These are phyloP conservation scores for Dione vanillae DNA, from an alignment of 2,888 invertebrate species.

Conservation along the genomic window DNA sequence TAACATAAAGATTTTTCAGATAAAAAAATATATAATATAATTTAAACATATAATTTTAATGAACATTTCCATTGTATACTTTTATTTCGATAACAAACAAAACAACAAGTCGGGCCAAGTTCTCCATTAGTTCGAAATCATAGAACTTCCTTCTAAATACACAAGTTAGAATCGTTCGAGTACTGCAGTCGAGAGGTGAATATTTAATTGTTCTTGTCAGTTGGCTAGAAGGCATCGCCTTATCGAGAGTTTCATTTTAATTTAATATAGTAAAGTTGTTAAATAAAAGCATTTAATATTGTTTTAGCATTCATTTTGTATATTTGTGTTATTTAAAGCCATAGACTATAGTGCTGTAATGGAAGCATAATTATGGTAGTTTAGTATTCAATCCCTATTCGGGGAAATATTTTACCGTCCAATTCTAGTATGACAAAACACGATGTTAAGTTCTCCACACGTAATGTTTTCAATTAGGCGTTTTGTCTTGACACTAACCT, in stretches of 20 bases:
- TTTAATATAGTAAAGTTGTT: slow-evolving; percentile 8
- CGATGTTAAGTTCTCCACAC: no score
- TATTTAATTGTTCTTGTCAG: slow-evolving; percentile 37
- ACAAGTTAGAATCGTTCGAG: slow-evolving; percentile 28
- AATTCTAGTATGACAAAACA: no score
- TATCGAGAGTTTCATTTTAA: slow-evolving; percentile 18
- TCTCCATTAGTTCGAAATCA: slow-evolving; percentile 28
- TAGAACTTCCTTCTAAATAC: slow-evolving; percentile 29
- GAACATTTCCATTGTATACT: slow-evolving; percentile 14
- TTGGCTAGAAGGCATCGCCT: slow-evolving; percentile 26
- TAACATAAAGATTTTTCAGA: no score
- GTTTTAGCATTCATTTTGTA: background rate
- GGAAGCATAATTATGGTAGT: no score
- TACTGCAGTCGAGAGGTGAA: slow-evolving; percentile 35
- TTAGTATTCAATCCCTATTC: no score
- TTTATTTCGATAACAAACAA: slow-evolving; percentile 19
- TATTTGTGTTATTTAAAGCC: no score
- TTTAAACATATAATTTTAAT: background rate
- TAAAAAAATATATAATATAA: no score
- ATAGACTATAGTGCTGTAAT: no score
- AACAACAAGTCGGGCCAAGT: slow-evolving; percentile 22
- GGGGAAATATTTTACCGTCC: no score
- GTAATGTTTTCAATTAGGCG: no score
- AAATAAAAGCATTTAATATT: background rate
- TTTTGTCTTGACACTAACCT: no score